Evolutionary conservation across 2,888 invertebrate genomes (phyloP).

Genomic region (Cheilosia variabilis): DNA sequence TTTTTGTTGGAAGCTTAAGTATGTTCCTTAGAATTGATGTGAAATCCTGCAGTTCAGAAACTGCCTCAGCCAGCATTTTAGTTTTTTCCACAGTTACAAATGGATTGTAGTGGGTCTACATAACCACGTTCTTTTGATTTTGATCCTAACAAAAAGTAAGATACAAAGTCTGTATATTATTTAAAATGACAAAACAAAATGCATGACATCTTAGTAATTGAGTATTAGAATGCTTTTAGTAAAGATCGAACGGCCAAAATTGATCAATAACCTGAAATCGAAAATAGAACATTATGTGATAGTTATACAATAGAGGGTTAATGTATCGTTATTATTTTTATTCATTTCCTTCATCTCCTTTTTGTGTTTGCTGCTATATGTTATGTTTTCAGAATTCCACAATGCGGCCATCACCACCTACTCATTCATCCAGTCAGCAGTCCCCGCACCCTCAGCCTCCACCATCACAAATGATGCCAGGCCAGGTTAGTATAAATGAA

Average conservation of each 20-base stretch:
- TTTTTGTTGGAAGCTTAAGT: too few relatives aligned
- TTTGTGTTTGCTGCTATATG: constrained; percentile 76
- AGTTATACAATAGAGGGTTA: not conserved
- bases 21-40: too few relatives aligned
- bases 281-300: constrained; percentile 1
- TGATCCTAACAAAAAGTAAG: not conserved
- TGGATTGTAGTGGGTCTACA: not conserved
- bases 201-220: constrained; percentile 20
- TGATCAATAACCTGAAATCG: not conserved
- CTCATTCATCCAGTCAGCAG: constrained; percentile 95
- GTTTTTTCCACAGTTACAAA: not conserved
- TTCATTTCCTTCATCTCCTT: constrained; percentile 58
- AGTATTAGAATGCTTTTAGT: constrained; percentile 29
- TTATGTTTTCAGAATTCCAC: constrained; percentile 88
- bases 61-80: too few relatives aligned
- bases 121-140: not conserved
- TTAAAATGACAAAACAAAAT: constrained; percentile 1
- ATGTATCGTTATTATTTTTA: not conserved
- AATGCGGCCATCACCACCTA: constrained; percentile 92
- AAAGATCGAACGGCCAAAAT: constrained; percentile 24
- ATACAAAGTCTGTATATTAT: not conserved
- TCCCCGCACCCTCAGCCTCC: constrained; percentile 93
- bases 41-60: too few relatives aligned
- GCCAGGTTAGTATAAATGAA: constrained; percentile 85
- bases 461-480: constrained; percentile 93